phyloP scores from a whole-genome alignment of 2,888 invertebrate species.

The Trachelus iudaicus region DNA sequence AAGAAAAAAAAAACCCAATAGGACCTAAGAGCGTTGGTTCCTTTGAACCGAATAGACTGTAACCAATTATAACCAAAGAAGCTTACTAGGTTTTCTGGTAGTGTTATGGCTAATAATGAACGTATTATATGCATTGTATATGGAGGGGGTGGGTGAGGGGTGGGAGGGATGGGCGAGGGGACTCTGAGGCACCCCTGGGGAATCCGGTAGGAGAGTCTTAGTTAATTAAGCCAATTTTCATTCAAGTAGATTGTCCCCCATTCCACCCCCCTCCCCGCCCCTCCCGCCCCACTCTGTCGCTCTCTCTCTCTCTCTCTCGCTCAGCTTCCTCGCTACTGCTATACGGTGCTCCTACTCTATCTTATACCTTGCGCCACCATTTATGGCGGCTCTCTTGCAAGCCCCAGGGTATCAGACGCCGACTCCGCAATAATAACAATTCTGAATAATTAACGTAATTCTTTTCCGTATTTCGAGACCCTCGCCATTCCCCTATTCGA shows the following conservation, averaged over 20 bases:
- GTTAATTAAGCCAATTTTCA: conserved; percentile 6
- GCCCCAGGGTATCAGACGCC: not conserved
- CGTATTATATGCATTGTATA: not conserved
- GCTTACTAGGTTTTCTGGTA: no score
- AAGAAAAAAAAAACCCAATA: no score
- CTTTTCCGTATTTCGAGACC: not conserved
- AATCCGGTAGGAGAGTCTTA: not conserved
- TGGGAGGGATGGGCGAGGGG: no score
- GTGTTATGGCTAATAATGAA: not conserved
- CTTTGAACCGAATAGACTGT: no score
- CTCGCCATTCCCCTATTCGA: no score
- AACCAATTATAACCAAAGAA: no score
- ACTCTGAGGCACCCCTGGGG: not conserved
- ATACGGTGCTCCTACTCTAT: no score
- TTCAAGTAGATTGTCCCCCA: not conserved
- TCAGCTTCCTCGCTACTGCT: no score
- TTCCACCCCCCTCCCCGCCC: not conserved
- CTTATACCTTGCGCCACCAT: not conserved
- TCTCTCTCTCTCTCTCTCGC: not conserved
- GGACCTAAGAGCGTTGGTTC: no score
- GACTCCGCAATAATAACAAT: not conserved
- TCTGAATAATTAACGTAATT: conserved; percentile 1
- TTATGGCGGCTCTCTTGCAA: not conserved
- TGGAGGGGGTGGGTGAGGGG: not conserved
- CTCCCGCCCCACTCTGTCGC: not conserved